Evolutionary conservation across 2,113 vertebrate species (phyloP).

Genomic region (Odocoileus hemionus): DNA sequence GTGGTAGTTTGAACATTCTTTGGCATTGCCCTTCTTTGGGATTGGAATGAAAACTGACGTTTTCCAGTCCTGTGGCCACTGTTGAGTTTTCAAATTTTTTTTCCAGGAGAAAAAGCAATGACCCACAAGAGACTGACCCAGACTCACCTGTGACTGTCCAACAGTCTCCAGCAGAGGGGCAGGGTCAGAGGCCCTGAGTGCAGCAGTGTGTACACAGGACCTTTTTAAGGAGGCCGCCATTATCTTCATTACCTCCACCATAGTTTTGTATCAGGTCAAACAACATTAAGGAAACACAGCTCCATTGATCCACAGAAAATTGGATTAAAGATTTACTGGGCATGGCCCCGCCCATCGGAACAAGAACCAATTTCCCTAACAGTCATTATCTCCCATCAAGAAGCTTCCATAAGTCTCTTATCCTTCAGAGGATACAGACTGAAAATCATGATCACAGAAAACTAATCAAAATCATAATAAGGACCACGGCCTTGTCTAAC

Average conservation of each 20-base stretch:
- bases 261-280: neutral
- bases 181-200: accelerated
- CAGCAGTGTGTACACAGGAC: neutral
- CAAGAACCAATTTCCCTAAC: neutral
- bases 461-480: neutral
- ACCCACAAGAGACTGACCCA: neutral
- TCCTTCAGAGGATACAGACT: neutral
- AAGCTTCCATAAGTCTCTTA: neutral
- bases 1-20: neutral
- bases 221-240: neutral
- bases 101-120: neutral
- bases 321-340: neutral
- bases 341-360: accelerated
- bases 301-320: neutral
- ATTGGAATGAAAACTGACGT: neutral
- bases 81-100: neutral
- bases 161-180: accelerated
- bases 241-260: neutral
- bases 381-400: neutral
- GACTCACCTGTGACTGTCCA: neutral
- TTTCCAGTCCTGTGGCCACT: neutral
- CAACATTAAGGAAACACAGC: neutral
- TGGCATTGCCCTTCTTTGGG: neutral
- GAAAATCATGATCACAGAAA: neutral
- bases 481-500: neutral